Base-by-base conservation (phyloP, 2,888 invertebrate genomes). In the Acleris literana region DNA sequence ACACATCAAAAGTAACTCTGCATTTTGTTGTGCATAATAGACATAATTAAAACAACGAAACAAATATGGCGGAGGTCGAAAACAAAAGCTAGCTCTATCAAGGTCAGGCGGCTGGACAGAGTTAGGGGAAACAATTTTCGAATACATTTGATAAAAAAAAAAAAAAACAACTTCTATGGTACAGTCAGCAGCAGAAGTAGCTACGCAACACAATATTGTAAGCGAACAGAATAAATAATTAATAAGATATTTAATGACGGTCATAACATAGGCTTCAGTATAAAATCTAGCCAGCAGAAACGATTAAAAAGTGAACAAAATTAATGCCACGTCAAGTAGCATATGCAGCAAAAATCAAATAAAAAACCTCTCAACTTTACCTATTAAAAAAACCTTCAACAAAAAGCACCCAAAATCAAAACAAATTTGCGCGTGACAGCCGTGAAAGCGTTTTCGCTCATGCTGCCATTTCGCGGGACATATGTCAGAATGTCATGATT, bases 1-100 rank as follows among this genome's bases (percentile, higher is more conserved):
- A 65, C 55, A 61, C 65, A 65, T 65, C 65, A 65, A 20, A 59
- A 43, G 44, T 29, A 57, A 57, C 57, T 57, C 60, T 65, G 60
- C 60, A 56, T 65, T 65, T 65, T 61, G 65, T 17, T 61, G 60
- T 60, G 64, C 59, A 65, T 60, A 65, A 65, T 61, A 51, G 49
- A 56, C 51, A 61, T 65, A 55, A 65, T 61, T 65, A 65, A 65
- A 61, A 65, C 25, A 55, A 51, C 43, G 7, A 43, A 54, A 43
- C 48, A 39, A 54, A 58, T 33, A 18, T 39, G 13, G 39, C 39
- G 13, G 39, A 39, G 39, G 5, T 39, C 13, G 6, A 55, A 55
- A 39, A 55, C 17, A 53, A 29, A 25, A 25, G 29, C 5, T n/a
- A 17, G 44, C 33, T n/a, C n/a, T 33, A 46, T 33, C n/a, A 51